Evolutionary conservation across 1,140 invertebrate species (phyloP).

Genomic region (Chrysopa pallens): DNA sequence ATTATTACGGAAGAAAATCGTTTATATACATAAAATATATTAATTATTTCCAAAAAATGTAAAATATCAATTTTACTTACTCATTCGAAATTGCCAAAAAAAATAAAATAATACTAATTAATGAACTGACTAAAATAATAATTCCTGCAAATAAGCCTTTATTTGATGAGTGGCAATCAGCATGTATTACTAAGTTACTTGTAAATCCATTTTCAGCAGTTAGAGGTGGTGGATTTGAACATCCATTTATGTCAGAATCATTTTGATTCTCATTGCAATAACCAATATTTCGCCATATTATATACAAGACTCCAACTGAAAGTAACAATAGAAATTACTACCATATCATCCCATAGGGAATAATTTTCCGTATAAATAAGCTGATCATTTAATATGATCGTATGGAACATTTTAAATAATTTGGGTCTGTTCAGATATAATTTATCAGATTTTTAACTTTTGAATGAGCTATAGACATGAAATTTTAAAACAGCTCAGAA

Average conservation of each 20-base stretch:
- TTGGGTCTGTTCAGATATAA: too few relatives aligned
- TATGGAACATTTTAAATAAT: too few relatives aligned
- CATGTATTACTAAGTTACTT: conserved; percentile 42
- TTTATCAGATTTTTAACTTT: too few relatives aligned
- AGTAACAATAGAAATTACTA: conserved; percentile 1
- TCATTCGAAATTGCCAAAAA: conserved; percentile 40
- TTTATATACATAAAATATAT: too few relatives aligned
- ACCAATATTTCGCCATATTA: conserved; percentile 54
- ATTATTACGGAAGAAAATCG: too few relatives aligned
- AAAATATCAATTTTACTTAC: conserved; percentile 13
- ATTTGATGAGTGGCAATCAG: conserved; percentile 54
- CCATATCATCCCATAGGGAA: too few relatives aligned
- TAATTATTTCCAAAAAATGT: too few relatives aligned
- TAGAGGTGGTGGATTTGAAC: conserved; percentile 15
- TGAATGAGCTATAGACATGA: too few relatives aligned
- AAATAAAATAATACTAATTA: conserved; percentile 47
- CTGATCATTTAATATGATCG: too few relatives aligned
- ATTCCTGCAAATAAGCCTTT: conserved; percentile 48
- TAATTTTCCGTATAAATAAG: too few relatives aligned
- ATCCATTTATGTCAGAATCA: conserved; percentile 14
- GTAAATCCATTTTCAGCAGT: conserved; percentile 28
- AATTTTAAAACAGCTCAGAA: too few relatives aligned
- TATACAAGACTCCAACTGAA: conserved; percentile 48
- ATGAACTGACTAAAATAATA: conserved; percentile 37
- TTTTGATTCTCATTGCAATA: conserved; percentile 21